phyloP scores from a whole-genome alignment of 2,888 invertebrate species.

The Pseudococcus jackbeardsleyi region DNA sequence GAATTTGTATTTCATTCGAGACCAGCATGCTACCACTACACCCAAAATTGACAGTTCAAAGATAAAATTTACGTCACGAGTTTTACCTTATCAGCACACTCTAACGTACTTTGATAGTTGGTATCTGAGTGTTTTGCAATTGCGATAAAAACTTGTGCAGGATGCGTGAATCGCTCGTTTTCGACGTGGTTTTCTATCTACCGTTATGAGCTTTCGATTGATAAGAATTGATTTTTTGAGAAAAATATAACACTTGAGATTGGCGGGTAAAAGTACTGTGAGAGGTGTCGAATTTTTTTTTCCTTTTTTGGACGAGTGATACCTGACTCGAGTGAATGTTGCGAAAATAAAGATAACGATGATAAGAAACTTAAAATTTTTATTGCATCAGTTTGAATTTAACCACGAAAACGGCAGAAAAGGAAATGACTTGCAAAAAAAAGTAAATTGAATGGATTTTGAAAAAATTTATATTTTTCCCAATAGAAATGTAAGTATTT shows the following conservation, averaged over 20 bases:
- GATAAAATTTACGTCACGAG: slow-evolving; percentile 44
- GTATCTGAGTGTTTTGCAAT: slow-evolving; percentile 37
- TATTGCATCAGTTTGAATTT: neutral
- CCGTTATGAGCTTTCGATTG: neutral
- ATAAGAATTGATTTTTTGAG: slow-evolving; percentile 12
- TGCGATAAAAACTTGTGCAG: slow-evolving; percentile 36
- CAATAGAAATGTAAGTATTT: too few species aligned
- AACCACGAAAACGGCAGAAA: neutral
- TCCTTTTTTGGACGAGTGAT: neutral
- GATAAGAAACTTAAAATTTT: neutral
- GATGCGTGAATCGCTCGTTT: slow-evolving; percentile 11
- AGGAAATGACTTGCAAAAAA: neutral
- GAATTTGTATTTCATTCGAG: slow-evolving; percentile 29
- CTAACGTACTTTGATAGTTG: slow-evolving; percentile 19
- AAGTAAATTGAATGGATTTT: neutral
- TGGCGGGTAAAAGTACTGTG: neutral
- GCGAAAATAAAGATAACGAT: neutral
- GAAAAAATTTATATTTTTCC: neutral
- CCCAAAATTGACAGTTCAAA: slow-evolving; percentile 17
- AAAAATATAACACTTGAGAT: slow-evolving; percentile 13
- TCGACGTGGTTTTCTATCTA: neutral
- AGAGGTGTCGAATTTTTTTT: neutral
- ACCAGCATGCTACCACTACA: neutral
- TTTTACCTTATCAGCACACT: slow-evolving; percentile 1
- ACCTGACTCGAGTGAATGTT: neutral